Conservation (phyloP, 2,888 invertebrate genomes). For the Lepidonotus clava region DNA sequence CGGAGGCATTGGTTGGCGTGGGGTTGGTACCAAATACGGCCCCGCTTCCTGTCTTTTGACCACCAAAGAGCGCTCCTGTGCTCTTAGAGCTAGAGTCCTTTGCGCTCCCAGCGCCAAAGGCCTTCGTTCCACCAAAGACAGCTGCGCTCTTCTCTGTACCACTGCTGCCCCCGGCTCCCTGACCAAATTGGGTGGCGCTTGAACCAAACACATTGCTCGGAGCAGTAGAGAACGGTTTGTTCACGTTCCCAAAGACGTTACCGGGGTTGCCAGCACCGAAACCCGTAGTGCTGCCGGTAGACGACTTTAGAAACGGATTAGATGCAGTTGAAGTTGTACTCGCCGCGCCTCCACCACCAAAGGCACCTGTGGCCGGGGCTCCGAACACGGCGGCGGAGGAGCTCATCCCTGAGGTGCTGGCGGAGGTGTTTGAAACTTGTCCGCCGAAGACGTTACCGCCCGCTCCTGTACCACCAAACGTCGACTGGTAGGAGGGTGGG, state of each 20-base stretch:
- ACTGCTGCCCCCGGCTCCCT: too few species aligned
- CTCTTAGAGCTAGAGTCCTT: not conserved
- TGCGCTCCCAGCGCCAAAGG: not conserved
- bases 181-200: too few species aligned
- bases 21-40: too few species aligned
- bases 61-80: slow-evolving; percentile 15
- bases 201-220: too few species aligned
- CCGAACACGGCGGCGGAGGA: not conserved
- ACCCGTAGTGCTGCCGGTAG: not conserved
- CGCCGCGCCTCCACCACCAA: not conserved
- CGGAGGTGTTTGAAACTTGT: too few species aligned
- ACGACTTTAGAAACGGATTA: not conserved
- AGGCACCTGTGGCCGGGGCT: not conserved
- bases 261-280: not conserved
- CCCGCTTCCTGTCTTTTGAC: too few species aligned
- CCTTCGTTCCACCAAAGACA: not conserved
- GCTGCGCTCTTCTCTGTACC: not conserved
- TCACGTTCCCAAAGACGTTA: not conserved
- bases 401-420: too few species aligned
- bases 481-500: too few species aligned
- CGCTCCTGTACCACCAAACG: not conserved
- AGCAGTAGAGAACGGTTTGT: too few species aligned
- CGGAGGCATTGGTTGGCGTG: not conserved
- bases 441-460: too few species aligned
- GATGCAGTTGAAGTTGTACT: not conserved